phyloP scores from a whole-genome alignment of 2,113 vertebrate genomes.

The Pimephales promelas region DNA sequence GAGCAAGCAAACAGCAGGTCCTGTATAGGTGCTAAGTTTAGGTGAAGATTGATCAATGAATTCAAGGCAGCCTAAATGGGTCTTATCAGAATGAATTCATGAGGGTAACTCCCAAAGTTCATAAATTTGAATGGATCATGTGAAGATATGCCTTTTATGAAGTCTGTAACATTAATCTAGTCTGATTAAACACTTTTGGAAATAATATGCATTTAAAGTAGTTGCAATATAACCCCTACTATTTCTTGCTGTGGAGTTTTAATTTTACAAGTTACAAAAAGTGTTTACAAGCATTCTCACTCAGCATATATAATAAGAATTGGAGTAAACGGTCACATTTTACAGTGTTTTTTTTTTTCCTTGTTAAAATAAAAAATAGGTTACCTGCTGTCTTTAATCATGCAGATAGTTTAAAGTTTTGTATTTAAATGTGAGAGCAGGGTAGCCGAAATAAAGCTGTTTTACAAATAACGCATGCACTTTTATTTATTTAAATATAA shows the following conservation, averaged over 20 bases:
- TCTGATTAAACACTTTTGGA: neutral
- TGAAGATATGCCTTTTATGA: neutral
- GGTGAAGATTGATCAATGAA: constrained; percentile 3
- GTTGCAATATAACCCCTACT: no score
- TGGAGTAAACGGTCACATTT: no score
- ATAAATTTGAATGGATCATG: neutral
- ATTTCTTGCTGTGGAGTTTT: neutral
- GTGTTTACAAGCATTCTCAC: no score
- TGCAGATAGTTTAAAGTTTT: no score
- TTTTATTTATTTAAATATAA: no score
- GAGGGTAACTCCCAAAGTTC: neutral
- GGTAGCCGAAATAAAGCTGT: no score
- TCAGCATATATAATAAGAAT: neutral
- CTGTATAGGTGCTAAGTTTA: constrained; percentile 13
- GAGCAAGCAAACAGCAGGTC: constrained; percentile 1
- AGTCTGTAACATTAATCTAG: neutral
- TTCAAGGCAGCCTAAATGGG: constrained; percentile 6
- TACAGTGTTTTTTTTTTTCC: no score
- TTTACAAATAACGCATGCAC: no score
- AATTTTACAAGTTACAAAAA: neutral
- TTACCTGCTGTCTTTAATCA: no score
- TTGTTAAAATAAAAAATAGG: no score
- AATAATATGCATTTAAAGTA: neutral
- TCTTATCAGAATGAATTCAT: neutral
- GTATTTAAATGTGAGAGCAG: no score